Percentiles rank a stretch among this genome's conserved stretches.
These are phyloP conservation scores for Champsocephalus gunnari DNA, from an alignment of 2,797 vertebrate genomes.

Conservation along the genomic window DNA sequence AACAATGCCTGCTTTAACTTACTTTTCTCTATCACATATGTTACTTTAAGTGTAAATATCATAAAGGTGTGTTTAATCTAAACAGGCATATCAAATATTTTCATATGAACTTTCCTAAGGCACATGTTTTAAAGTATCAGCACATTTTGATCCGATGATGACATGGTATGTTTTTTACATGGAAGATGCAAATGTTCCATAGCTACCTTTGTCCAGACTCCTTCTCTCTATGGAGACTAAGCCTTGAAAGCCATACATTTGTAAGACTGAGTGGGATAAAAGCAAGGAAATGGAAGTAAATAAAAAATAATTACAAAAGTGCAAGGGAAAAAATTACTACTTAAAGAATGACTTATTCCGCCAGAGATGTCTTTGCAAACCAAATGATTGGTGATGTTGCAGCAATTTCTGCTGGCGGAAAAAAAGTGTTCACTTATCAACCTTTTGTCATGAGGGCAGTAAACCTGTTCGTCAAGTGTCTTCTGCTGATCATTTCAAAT, in stretches of 20 bases:
- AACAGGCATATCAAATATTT: background rate
- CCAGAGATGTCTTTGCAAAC: slow-evolving; percentile 8
- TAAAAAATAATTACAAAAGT: slow-evolving; percentile 24
- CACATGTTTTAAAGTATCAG: background rate
- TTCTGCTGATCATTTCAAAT: slow-evolving; percentile 2
- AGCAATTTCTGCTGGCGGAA: slow-evolving; percentile 9
- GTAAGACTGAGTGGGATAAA: slow-evolving; percentile 26
- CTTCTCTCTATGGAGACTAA: slow-evolving; percentile 18
- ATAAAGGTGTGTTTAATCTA: background rate
- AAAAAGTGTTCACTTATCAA: slow-evolving; percentile 12
- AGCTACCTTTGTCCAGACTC: slow-evolving; percentile 14
- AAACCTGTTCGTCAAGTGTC: slow-evolving; percentile 12
- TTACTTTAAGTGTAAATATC: background rate
- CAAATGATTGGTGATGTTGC: slow-evolving; percentile 22
- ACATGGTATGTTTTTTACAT: slow-evolving; percentile 20
- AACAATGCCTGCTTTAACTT: background rate
- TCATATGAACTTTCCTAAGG: background rate
- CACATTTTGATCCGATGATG: background rate
- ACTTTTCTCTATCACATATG: background rate
- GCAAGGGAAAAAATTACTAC: slow-evolving; percentile 33
- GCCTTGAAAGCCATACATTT: slow-evolving; percentile 48
- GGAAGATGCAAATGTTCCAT: slow-evolving; percentile 18
- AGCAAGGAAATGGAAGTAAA: slow-evolving; percentile 27
- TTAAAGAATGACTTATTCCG: slow-evolving; percentile 12
- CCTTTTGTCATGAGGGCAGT: slow-evolving; percentile 12